Evolutionary conservation across 1,140 invertebrate species (phyloP).

Genomic region (Drosophila tropicalis): DNA sequence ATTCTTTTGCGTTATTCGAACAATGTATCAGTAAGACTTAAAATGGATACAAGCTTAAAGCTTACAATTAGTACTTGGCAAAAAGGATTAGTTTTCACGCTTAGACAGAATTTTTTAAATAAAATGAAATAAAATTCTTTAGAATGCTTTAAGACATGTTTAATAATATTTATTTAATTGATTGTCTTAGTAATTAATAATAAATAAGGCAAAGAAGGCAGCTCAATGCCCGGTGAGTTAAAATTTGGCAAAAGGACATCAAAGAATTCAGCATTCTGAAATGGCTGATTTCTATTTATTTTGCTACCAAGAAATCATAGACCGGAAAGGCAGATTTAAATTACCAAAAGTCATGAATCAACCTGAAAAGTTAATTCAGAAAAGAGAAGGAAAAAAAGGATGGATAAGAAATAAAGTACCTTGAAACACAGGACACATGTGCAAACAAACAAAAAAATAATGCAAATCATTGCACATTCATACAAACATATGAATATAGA

Average conservation of each 20-base stretch:
- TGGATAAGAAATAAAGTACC: constrained; percentile 19
- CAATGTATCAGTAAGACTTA: constrained; percentile 43
- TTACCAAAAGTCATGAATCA: constrained; percentile 78
- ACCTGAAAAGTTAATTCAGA: constrained; percentile 74
- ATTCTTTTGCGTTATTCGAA: constrained; percentile 52
- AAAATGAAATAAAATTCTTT: neutral
- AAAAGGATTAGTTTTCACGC: too few relatives aligned
- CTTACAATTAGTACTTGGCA: too few relatives aligned
- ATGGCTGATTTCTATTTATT: too few relatives aligned
- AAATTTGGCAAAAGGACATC: too few relatives aligned
- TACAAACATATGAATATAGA: neutral
- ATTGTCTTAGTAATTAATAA: too few relatives aligned
- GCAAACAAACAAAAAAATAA: constrained; percentile 53
- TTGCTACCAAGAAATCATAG: constrained; percentile 15
- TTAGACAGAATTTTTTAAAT: too few relatives aligned
- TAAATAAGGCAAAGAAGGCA: too few relatives aligned
- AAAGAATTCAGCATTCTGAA: too few relatives aligned
- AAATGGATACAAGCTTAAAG: neutral
- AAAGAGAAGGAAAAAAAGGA: constrained; percentile 26
- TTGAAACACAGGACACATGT: constrained; percentile 46
- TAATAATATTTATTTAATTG: too few relatives aligned
- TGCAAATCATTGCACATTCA: constrained; percentile 71
- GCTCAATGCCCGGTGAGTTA: too few relatives aligned
- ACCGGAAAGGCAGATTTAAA: constrained; percentile 66
- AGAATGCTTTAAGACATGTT: neutral